A percentile compares a stretch with the other conserved stretches of the same genome.
These are phyloP conservation scores for Protonibea diacanthus DNA, from an alignment of 2,797 vertebrate species.

Conservation along the genomic window DNA sequence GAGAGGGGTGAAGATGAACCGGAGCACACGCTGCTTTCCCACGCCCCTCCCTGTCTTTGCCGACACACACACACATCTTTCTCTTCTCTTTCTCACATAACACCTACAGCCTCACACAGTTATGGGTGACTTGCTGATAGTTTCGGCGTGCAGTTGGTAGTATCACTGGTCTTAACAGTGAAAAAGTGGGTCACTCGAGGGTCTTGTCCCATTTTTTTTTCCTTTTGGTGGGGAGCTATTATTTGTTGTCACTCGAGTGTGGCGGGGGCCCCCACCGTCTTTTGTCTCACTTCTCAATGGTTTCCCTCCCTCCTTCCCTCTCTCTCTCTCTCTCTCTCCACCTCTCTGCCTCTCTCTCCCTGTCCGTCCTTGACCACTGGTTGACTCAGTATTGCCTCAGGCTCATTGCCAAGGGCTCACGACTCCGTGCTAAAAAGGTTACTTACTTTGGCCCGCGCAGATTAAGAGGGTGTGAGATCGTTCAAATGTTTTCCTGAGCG, in stretches of 20 bases:
- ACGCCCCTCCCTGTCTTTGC: slow-evolving; percentile 53
- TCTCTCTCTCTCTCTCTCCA: slow-evolving; percentile 8
- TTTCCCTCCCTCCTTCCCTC: slow-evolving; percentile 12
- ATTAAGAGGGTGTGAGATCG: slow-evolving; percentile 39
- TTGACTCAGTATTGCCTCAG: slow-evolving; percentile 64
- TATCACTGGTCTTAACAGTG: slow-evolving; percentile 48
- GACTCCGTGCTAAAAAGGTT: slow-evolving; percentile 48
- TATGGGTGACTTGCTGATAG: slow-evolving; percentile 44
- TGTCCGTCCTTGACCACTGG: slow-evolving; percentile 63
- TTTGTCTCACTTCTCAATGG: slow-evolving; percentile 69
- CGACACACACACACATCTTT: slow-evolving; percentile 28
- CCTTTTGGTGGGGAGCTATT: slow-evolving; percentile 57
- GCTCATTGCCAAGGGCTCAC: slow-evolving; percentile 59
- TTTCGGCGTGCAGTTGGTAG: slow-evolving; percentile 29
- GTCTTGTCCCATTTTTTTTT: slow-evolving; percentile 58
- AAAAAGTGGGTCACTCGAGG: slow-evolving; percentile 74
- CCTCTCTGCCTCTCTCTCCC: slow-evolving; percentile 10
- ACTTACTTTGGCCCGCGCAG: slow-evolving; percentile 47
- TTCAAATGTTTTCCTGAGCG: slow-evolving; percentile 23
- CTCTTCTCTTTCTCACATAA: slow-evolving; percentile 1
- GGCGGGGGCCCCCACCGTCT: slow-evolving; percentile 44
- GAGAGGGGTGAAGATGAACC: slow-evolving; percentile 53
- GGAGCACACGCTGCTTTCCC: slow-evolving; percentile 70
- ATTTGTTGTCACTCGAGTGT: slow-evolving; percentile 74
- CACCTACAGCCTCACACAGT: slow-evolving; percentile 33